Percentiles rank a stretch among this genome's conserved stretches.
Evolutionary conservation across 2,797 vertebrate species (phyloP).

Genomic region (Cirrhinus molitorella): DNA sequence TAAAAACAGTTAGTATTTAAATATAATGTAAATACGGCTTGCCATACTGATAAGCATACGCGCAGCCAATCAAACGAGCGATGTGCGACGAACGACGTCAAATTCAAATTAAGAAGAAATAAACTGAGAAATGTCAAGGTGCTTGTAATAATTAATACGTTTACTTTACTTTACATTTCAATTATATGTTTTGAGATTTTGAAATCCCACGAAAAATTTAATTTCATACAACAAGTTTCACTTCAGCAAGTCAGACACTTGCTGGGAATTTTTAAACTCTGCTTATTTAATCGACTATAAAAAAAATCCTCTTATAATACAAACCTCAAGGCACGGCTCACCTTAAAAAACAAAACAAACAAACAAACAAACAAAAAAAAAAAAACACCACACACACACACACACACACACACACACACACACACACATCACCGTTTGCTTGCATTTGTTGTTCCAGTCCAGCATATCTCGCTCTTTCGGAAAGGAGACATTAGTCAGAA

Average conservation of each 20-base stretch:
- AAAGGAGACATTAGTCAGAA: not conserved
- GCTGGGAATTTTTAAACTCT: not conserved
- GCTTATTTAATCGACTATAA: not conserved
- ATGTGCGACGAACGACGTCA: not conserved
- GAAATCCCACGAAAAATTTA: not conserved
- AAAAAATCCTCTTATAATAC: not conserved
- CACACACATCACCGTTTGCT: not conserved
- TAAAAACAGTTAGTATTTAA: not conserved
- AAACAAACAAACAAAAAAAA: no score
- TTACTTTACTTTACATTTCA: not conserved
- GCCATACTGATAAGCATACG: not conserved
- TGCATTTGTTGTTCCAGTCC: not conserved
- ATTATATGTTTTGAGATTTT: not conserved
- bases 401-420: no score
- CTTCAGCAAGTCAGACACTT: not conserved
- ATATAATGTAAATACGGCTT: not conserved
- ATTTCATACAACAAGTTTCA: not conserved
- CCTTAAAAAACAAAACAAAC: no score
- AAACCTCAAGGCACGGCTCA: not conserved
- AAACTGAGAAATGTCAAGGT: not conserved
- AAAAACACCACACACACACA: no score
- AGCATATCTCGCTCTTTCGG: not conserved
- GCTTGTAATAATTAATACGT: not conserved
- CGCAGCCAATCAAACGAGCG: slow-evolving; percentile 20
- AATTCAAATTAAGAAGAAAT: slow-evolving; percentile 9